phyloP scores from a whole-genome alignment of 2,888 invertebrate genomes.

The Idaea straminata region DNA sequence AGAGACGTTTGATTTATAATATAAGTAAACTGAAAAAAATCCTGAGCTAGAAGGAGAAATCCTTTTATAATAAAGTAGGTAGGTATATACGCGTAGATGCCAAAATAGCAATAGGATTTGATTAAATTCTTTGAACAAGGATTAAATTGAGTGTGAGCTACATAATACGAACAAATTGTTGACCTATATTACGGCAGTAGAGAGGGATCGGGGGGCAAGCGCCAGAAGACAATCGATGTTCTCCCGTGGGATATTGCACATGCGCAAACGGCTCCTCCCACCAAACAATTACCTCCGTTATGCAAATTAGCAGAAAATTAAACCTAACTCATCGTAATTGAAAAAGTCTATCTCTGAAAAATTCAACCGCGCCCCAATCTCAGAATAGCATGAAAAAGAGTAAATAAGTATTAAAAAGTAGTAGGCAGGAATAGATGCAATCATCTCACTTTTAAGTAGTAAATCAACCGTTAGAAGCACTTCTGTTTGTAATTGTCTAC shows the following conservation, averaged over 20 bases:
- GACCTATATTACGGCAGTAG: conserved; percentile 63
- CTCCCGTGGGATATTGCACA: conserved; percentile 76
- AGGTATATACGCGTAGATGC: not conserved
- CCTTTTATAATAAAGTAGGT: not conserved
- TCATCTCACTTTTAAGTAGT: too few species aligned
- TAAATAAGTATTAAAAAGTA: not conserved
- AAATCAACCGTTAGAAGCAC: not conserved
- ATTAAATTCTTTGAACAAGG: conserved; percentile 15
- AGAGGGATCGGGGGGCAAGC: conserved; percentile 43
- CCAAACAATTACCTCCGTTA: conserved; percentile 22
- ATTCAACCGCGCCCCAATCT: not conserved
- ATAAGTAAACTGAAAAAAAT: not conserved
- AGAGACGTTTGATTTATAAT: conserved; percentile 46
- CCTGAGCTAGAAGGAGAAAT: not conserved
- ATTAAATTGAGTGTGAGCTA: conserved; percentile 17
- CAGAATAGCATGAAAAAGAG: too few species aligned
- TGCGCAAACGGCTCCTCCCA: conserved; percentile 51
- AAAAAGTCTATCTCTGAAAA: not conserved
- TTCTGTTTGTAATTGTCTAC: not conserved
- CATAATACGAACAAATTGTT: conserved; percentile 43
- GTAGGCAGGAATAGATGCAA: not conserved
- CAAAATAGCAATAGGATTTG: not conserved
- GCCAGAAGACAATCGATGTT: conserved; percentile 69
- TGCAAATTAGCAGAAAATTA: conserved; percentile 23
- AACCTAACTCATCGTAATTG: conserved; percentile 6